A percentile compares a stretch with the other conserved stretches of the same genome.
Evolutionary conservation across 2,113 vertebrate species (phyloP).

Genomic region (Riparia riparia): DNA sequence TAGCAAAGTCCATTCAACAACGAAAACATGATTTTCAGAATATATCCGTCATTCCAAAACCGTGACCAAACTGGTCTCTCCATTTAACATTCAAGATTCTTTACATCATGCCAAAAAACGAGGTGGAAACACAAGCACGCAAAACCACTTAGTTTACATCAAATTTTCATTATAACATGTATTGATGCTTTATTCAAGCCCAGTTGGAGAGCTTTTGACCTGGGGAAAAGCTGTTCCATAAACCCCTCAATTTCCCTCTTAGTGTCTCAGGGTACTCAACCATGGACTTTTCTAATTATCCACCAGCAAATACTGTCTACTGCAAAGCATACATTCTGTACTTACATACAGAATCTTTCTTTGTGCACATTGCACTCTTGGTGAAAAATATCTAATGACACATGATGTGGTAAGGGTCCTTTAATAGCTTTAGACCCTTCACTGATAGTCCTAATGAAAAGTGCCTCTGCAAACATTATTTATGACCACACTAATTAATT

Average conservation of each 20-base stretch:
- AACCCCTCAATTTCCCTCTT: neutral
- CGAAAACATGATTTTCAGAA: accelerated
- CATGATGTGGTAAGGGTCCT: neutral
- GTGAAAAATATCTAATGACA: neutral
- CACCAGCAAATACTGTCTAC: neutral
- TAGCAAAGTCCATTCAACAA: neutral
- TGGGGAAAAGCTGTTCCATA: neutral
- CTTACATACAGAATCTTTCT: neutral
- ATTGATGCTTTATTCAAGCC: neutral
- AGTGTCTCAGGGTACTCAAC: neutral
- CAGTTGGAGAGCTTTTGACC: neutral
- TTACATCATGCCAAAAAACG: neutral
- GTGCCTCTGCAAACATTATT: neutral
- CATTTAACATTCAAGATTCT: neutral
- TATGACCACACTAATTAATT: neutral
- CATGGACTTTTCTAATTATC: neutral
- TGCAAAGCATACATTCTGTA: neutral
- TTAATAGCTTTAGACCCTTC: neutral
- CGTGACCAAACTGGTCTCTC: neutral
- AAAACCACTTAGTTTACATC: neutral
- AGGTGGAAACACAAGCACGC: neutral
- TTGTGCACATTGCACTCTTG: neutral
- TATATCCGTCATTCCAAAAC: neutral
- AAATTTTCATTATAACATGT: neutral
- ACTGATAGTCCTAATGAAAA: neutral